Evolutionary conservation across 1,140 invertebrate genomes (phyloP), one percentile per base, ranked within the genome.

Genomic region (Meloidogyne chitwoodi): DNA sequence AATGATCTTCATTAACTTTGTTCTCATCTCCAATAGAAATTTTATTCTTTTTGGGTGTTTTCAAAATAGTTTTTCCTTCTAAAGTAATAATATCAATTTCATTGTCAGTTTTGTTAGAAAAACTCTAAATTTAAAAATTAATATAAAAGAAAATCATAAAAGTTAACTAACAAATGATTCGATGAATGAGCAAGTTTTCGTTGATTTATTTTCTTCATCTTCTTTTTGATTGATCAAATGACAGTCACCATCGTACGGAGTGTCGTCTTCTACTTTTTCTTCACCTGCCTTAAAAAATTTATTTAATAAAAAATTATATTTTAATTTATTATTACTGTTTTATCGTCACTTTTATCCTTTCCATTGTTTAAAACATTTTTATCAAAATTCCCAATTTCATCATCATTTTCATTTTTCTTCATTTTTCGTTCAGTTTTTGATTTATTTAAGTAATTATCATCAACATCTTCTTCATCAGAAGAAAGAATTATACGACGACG

Each of bases 391-490:
- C n/a, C n/a, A n/a, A n/a, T n/a, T n/a, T n/a, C 19, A 56, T n/a
- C 48, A 56, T n/a, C 3, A 5, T n/a, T 56, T n/a, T 56, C 19
- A 56, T 56, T 56, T 56, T 56, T 56, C 5, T 19, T 56, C 2
- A 56, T 56, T 56, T 56, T 56, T n/a, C 19, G 19, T 8, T 56
- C 48, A n/a, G 19, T 56, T 14, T 56, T 56, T n/a, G 19, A 56
- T 56, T 56, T 56, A 56, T 56, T 56, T 14, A n/a, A 2, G n/a
- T 56, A 19, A 56, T 56, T 19, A 56, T 48, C 16, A 48, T 56
- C 19, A 14, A 5, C 34, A 19, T 62, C 84, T 56, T 83, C 84
- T 19, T 84, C 84, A 64, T 84, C 83, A 31, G 82, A 84, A 0
- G 74, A 74, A 48, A 81, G 64, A 41, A 84, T 74, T 22, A 82